Evolutionary conservation across 2,113 vertebrate species (phyloP).

Genomic region (Pimephales promelas): DNA sequence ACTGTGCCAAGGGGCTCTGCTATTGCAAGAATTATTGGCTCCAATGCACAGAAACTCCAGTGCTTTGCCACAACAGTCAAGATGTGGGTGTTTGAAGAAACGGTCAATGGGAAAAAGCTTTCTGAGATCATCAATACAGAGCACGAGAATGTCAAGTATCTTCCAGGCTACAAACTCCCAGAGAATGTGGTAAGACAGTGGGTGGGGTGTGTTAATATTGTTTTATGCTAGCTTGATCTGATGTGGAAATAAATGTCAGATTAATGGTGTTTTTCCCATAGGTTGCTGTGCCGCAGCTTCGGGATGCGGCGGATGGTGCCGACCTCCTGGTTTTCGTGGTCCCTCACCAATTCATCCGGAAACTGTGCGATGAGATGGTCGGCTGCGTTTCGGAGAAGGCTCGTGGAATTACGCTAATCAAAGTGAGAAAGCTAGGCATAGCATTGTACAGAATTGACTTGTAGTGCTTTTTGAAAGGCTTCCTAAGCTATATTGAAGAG

Average conservation of each 20-base stretch:
- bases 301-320: constrained; percentile 83
- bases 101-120: constrained; percentile 84
- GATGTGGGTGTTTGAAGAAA: constrained; percentile 95
- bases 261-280: constrained; percentile 55
- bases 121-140: constrained; percentile 92
- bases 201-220: neutral
- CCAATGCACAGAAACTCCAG: constrained; percentile 80
- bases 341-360: constrained; percentile 91
- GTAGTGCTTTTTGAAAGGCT: neutral
- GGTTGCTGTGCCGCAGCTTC: constrained; percentile 83
- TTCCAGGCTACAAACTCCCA: constrained; percentile 90
- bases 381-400: constrained; percentile 81
- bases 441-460: neutral
- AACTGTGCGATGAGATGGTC: constrained; percentile 85
- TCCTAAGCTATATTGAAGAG: neutral
- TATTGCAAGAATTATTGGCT: constrained; percentile 87
- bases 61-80: constrained; percentile 86
- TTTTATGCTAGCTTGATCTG: neutral
- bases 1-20: constrained; percentile 85
- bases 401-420: constrained; percentile 89
- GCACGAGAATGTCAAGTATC: constrained; percentile 92
- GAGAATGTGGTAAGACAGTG: constrained; percentile 87
- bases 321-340: constrained; percentile 91
- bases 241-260: neutral
- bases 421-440: constrained; percentile 71